Evolutionary conservation across 1,140 invertebrate species (phyloP).

Genomic region (Radopholus similis): DNA sequence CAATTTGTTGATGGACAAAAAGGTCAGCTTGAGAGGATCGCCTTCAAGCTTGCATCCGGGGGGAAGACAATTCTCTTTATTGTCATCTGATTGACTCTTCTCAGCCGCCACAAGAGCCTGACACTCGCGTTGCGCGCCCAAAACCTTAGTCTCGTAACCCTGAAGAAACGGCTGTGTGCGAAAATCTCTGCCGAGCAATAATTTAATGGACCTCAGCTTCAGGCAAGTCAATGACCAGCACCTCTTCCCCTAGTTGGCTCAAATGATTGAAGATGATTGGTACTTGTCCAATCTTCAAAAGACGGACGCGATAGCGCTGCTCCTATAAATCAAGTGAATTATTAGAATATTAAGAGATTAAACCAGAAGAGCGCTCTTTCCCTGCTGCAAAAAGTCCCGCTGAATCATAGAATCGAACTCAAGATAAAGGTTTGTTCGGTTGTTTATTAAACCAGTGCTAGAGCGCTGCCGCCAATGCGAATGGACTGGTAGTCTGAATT

Average conservation of each 20-base stretch:
- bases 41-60: constrained; percentile 5
- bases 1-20: constrained; percentile 24
- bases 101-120: not conserved
- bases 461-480: too few species aligned
- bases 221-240: constrained; percentile 25
- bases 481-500: too few species aligned
- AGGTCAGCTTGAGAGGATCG: constrained; percentile 24
- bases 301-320: constrained; percentile 10
- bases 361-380: too few species aligned
- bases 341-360: not conserved
- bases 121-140: not conserved
- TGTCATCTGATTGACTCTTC: not conserved
- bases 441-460: too few species aligned
- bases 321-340: not conserved
- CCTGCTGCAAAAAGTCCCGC: too few species aligned
- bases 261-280: constrained; percentile 9
- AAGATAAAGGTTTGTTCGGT: too few species aligned
- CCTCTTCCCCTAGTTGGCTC: not conserved
- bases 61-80: constrained; percentile 26
- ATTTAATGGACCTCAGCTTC: constrained; percentile 12
- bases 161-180: constrained; percentile 1
- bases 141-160: constrained; percentile 11
- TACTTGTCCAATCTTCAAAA: constrained; percentile 3
- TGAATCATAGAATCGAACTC: too few species aligned
- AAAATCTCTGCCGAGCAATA: not conserved